Conservation (phyloP, 2,888 invertebrate species). For the Lacanobia oleracea region DNA sequence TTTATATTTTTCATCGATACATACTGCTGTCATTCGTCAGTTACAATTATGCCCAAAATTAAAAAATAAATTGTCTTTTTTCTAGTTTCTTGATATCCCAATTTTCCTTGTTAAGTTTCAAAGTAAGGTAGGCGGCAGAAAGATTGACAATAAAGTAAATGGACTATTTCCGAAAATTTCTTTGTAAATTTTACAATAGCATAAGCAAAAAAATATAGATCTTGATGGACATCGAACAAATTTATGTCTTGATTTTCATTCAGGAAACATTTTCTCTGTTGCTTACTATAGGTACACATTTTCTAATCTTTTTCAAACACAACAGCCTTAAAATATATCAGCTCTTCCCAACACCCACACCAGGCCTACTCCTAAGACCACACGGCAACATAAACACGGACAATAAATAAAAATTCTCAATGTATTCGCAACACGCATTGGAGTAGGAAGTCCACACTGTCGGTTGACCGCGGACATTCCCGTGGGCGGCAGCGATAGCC, state of each 20-base stretch:
- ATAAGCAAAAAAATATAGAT: no score
- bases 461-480: conserved; percentile 65
- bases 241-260: not conserved
- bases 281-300: not conserved
- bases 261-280: not conserved
- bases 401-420: conserved; percentile 55
- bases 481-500: conserved; percentile 75
- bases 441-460: conserved; percentile 73
- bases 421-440: conserved; percentile 54
- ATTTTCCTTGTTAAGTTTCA: not conserved
- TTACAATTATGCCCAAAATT: no score
- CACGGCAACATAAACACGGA: conserved; percentile 38
- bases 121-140: no score
- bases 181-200: no score
- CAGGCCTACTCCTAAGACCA: conserved; percentile 28
- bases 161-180: no score
- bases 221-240: no score
- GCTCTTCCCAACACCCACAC: not conserved
- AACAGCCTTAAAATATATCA: not conserved
- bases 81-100: not conserved
- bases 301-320: not conserved
- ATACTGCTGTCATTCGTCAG: not conserved
- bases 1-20: not conserved
- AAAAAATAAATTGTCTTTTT: no score
- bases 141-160: no score